These are phyloP conservation scores for Hirtodrosophila confusa DNA, from an alignment of 2,888 invertebrate genomes.

Conservation along the genomic window DNA sequence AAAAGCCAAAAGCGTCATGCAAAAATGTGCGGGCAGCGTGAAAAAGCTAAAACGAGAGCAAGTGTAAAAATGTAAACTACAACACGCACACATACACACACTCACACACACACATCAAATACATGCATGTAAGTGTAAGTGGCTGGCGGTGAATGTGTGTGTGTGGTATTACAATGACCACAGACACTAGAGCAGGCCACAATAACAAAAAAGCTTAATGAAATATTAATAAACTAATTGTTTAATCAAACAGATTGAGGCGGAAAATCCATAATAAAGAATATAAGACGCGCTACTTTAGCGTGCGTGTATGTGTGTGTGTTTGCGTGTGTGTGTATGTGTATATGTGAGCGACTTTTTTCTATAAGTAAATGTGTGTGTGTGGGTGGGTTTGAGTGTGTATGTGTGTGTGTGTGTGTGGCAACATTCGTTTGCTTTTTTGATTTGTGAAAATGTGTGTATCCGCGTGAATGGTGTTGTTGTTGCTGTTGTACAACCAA, in stretches of 20 bases:
- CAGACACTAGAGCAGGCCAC: conserved; percentile 44
- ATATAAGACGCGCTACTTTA: conserved; percentile 25
- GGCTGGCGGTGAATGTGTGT: conserved; percentile 30
- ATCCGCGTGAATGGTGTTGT: conserved; percentile 69
- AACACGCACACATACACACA: conserved; percentile 24
- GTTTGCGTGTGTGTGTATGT: conserved; percentile 3
- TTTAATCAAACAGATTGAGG: conserved; percentile 57
- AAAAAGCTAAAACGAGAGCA: conserved; percentile 50
- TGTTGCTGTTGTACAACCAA: conserved; percentile 43
- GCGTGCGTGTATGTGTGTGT: conserved; percentile 31
- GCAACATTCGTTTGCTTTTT: conserved; percentile 70
- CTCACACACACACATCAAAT: conserved; percentile 9
- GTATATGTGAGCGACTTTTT: conserved; percentile 13
- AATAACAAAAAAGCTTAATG: conserved; percentile 29
- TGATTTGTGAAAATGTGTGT: conserved; percentile 81
- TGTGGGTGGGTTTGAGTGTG: conserved; percentile 44
- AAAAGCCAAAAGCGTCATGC: conserved; percentile 52
- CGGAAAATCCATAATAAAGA: conserved; percentile 64
- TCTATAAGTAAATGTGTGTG: conserved; percentile 19
- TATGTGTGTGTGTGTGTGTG: conserved; percentile 39
- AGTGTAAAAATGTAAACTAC: conserved; percentile 60
- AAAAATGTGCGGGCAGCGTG: conserved; percentile 47
- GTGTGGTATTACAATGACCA: conserved; percentile 59
- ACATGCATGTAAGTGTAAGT: conserved; percentile 29
- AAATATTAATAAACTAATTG: conserved; percentile 55